Evolutionary conservation across 2,888 invertebrate genomes (phyloP), one percentile per base, ranked within the genome.

Genomic region (Metalampra italica): DNA sequence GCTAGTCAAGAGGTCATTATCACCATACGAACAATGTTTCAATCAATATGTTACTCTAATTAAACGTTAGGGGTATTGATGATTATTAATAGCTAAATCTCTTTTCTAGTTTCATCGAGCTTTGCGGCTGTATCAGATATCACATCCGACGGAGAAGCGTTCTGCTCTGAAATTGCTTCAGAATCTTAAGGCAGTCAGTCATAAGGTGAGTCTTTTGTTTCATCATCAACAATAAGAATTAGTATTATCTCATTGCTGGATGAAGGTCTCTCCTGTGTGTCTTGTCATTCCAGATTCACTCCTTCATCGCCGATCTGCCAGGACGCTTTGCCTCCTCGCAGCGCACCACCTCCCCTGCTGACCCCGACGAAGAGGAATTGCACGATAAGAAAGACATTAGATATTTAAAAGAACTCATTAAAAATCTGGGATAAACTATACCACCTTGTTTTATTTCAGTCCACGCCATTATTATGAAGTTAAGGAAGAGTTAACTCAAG

Each of bases 341-440:
- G 0, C 63, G 68, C 4, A 55, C 72, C 1, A 54, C 71, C 0
- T 3, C 59, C 0, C 29, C 49, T 0, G 48, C 53, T 0, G 74
- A 78, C 0, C 22, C 47, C 0, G 76, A 76, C 0, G 82, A 79
- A 0, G 82, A 78, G 0, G 77, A 78, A 1, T 32, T 77, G 1
- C 68, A 75, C 15, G 77, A 84, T 41, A 80, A 76, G 52, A 82
- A 78, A 39, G 84, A 84, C 39, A 72, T 83, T 45, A 66, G 65
- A 48, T 86, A 78, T 53, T 57, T 86, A 29, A 85, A 79, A 50
- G 87, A 87, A 55, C 62, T 87, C 14, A 78, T 86, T 73, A 87
- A 86, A 79, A 87, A 82, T 61, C 81, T 87, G 52, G 86, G 82
- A 49, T n/a, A 14, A 32, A 32, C 3, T 7, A 30, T 32, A 8